Evolutionary conservation across 2,888 invertebrate species (phyloP).

Genomic region (Palloptera scutellata): DNA sequence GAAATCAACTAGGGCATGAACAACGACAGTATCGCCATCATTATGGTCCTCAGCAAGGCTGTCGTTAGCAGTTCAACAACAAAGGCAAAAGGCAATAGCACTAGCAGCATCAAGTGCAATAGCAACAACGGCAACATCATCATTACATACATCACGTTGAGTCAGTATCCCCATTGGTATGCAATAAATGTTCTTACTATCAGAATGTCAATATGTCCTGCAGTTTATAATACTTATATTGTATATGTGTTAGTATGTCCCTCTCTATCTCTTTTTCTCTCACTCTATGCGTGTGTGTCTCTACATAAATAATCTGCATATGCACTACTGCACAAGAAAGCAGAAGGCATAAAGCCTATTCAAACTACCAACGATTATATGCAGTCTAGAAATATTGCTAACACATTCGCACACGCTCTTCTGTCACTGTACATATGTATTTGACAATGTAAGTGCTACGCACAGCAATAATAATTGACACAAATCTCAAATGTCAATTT

Average conservation of each 20-base stretch:
- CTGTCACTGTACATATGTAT: not conserved
- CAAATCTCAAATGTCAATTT: constrained; percentile 34
- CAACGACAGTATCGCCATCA: too few species aligned
- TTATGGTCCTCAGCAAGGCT: too few species aligned
- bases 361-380: not conserved
- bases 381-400: not conserved
- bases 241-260: not conserved
- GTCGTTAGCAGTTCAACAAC: not conserved
- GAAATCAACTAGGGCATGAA: too few species aligned
- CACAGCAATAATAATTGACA: constrained; percentile 31
- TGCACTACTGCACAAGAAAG: not conserved
- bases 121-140: constrained; percentile 10
- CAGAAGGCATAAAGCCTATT: too few species aligned
- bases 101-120: not conserved
- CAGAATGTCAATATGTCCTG: constrained; percentile 9
- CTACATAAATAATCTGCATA: too few species aligned
- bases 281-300: not conserved
- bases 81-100: not conserved
- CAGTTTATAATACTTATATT: not conserved
- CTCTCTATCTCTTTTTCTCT: not conserved
- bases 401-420: not conserved
- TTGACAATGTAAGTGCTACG: not conserved
- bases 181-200: constrained; percentile 22
- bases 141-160: constrained; percentile 1
- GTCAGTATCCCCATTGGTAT: constrained; percentile 10